Evolutionary conservation across 2,113 vertebrate genomes (phyloP).

Genomic region (Tricholaema leucomelas): DNA sequence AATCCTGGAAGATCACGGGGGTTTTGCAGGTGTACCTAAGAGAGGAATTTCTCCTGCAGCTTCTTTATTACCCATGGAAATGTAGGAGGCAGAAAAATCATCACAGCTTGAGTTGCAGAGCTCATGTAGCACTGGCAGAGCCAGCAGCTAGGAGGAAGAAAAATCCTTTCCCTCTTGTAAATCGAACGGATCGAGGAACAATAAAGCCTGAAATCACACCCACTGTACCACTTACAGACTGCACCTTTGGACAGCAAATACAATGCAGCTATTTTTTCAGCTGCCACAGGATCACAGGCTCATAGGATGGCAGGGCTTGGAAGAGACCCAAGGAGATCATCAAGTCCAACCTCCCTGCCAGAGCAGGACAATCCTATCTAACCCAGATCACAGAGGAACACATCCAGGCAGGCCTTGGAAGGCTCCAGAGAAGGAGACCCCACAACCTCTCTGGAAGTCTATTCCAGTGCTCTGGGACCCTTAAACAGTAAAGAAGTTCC

Average conservation of each 20-base stretch:
- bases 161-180: neutral
- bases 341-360: too few relatives aligned
- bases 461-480: too few relatives aligned
- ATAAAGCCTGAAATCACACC: conserved; percentile 26
- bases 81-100: neutral
- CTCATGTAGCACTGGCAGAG: neutral
- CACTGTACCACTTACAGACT: neutral
- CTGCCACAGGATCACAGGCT: too few relatives aligned
- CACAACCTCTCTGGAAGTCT: too few relatives aligned
- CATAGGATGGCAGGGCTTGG: too few relatives aligned
- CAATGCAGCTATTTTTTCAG: neutral
- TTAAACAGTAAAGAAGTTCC: too few relatives aligned
- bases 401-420: too few relatives aligned
- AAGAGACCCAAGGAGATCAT: too few relatives aligned
- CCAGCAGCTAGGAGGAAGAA: neutral
- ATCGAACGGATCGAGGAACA: neutral
- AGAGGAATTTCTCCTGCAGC: neutral
- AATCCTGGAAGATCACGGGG: neutral
- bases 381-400: too few relatives aligned
- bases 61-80: conserved; percentile 8
- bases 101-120: neutral
- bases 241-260: neutral
- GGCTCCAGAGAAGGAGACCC: too few relatives aligned
- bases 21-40: neutral
- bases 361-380: too few relatives aligned